A percentile compares a stretch with the other conserved stretches of the same genome.
phyloP scores from a whole-genome alignment of 2,113 vertebrate species.

The Bucco capensis region DNA sequence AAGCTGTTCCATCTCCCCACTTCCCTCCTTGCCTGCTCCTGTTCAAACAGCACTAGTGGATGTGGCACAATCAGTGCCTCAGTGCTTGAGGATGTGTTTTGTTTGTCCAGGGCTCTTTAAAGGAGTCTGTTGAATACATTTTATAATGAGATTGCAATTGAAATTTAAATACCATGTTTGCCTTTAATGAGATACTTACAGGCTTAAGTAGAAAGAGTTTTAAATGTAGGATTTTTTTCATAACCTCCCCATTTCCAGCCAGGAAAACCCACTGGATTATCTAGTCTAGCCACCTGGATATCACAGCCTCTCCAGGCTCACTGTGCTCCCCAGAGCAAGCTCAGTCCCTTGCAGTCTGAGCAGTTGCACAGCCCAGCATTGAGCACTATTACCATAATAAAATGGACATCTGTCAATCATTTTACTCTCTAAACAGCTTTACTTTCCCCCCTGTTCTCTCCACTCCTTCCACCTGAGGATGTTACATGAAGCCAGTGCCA shows the following conservation, averaged over 20 bases:
- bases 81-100: neutral
- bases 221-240: neutral
- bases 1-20: too few species aligned
- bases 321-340: neutral
- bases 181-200: neutral
- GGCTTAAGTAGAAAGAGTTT: neutral
- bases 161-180: neutral
- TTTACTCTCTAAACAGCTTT: neutral
- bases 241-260: neutral
- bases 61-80: neutral
- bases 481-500: neutral
- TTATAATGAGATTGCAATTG: neutral
- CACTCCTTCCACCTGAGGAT: neutral
- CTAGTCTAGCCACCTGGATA: neutral
- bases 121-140: neutral
- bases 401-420: neutral
- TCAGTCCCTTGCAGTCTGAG: neutral
- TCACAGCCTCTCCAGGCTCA: neutral
- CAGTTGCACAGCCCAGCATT: neutral
- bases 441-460: neutral
- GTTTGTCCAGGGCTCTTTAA: neutral
- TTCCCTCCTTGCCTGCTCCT: too few species aligned
- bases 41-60: too few species aligned
- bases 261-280: neutral
- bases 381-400: neutral